Evolutionary conservation across 2,888 invertebrate species (phyloP).

Genomic region (Leucoptera coffeella): DNA sequence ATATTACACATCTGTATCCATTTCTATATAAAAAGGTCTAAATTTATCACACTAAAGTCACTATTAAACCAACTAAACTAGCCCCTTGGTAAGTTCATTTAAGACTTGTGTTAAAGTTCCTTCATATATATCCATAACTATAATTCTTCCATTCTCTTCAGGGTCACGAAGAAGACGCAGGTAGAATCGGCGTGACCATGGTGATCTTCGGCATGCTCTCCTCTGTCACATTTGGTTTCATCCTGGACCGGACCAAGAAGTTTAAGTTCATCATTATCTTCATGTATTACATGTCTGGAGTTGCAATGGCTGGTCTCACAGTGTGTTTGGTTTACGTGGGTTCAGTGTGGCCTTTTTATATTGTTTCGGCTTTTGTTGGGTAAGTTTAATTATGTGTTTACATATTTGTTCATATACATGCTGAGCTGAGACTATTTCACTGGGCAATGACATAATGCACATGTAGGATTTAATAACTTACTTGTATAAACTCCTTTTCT

Average conservation of each 20-base stretch:
- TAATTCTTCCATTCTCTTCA: no score
- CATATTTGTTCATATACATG: neutral
- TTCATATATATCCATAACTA: no score
- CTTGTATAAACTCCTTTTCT: no score
- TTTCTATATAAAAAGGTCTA: no score
- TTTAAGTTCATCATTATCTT: constrained; percentile 53
- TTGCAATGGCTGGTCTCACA: constrained; percentile 57
- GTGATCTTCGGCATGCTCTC: constrained; percentile 59
- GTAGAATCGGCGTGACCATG: constrained; percentile 56
- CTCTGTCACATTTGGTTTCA: constrained; percentile 55
- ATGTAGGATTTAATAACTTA: no score
- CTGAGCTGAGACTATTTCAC: neutral
- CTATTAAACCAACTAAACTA: no score
- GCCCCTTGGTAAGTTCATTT: no score
- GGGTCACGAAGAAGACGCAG: constrained; percentile 47
- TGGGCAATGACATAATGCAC: neutral
- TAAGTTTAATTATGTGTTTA: constrained; percentile 13
- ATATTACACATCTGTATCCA: no score
- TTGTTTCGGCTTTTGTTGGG: constrained; percentile 52
- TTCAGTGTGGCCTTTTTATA: constrained; percentile 32
- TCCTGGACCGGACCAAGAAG: constrained; percentile 58
- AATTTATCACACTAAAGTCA: no score
- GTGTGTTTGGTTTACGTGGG: constrained; percentile 25
- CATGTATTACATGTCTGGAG: constrained; percentile 54
- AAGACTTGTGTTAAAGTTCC: no score